These are phyloP conservation scores for Priocnemis perturbator DNA, from an alignment of 2,888 invertebrate genomes.

Conservation along the genomic window DNA sequence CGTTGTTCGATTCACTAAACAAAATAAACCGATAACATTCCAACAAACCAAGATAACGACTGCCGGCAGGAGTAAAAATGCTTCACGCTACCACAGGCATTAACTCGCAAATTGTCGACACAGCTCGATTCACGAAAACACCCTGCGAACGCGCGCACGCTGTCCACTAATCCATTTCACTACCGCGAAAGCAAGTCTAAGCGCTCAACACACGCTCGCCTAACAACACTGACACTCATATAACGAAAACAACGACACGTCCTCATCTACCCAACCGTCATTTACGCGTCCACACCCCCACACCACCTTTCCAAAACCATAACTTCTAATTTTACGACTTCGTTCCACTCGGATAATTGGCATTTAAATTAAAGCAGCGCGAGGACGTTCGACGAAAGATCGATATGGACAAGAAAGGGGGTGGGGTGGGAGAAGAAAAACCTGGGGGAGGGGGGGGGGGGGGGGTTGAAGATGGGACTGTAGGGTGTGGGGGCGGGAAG, in stretches of 20 bases:
- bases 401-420: conserved; percentile 26
- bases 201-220: conserved; percentile 31
- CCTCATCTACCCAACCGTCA: conserved; percentile 1
- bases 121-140: neutral
- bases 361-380: conserved; percentile 52
- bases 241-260: neutral
- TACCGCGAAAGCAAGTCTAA: conserved; percentile 39
- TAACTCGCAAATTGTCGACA: neutral
- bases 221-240: conserved; percentile 1
- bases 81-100: too few species aligned
- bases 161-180: conserved; percentile 38
- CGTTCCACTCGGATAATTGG: conserved; percentile 55
- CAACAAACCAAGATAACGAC: too few species aligned
- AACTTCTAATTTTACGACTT: conserved; percentile 52
- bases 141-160: too few species aligned
- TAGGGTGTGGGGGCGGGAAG: conserved; percentile 15
- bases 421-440: neutral
- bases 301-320: conserved; percentile 17
- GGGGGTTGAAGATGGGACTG: conserved; percentile 6
- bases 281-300: too few species aligned
- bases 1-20: too few species aligned
- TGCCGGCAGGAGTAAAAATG: too few species aligned
- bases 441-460: neutral
- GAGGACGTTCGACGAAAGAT: conserved; percentile 43
- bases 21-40: too few species aligned